Base-by-base conservation (phyloP, 2,888 invertebrate species). In the Trissonchulus latispiculum region DNA sequence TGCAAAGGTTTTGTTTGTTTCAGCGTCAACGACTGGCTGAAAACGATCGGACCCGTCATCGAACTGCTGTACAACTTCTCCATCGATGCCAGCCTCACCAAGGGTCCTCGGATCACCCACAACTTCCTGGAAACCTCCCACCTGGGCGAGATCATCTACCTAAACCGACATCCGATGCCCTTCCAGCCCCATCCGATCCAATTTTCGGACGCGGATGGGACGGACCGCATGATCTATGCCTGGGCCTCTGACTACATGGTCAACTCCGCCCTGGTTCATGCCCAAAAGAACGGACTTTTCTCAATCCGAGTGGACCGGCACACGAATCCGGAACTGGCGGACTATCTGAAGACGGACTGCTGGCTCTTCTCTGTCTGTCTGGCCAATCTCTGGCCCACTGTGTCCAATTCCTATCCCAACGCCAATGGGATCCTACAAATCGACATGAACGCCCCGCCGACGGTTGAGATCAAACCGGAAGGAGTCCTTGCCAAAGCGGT, bases 231-330 rank as follows among this genome's bases (percentile, higher is more conserved):
- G 66, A 28, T 64, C 28, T 64, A 64, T 64, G 66, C 66, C 35
- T 64, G 66, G 66, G 66, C 32, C 31, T 64, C 66, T 29, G 32
- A 64, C 15, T 64, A 64, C 28, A 64, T 64, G 32, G 28, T 64
- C 35, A 64, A 64, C 28, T 64, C 66, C 8, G 66, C 66, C 15
- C 28, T 64, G 66, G 8, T 15, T 64, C 35, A 64, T 28, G 8
- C 66, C 8, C 66, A 64, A 8, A 33, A 15, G 66, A 64, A 33
- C n/a, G 32, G 66, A 15, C 66, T 64, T 15, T 64, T 64, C 28
- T 33, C 32, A 8, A 64, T 64, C n/a, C 31, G 18, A 32, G 66
- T 64, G 31, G 66, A 64, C 66, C 8, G 28, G 28, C 8, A 64
- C 31, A 29, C 8, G 35, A 32, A 32, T n/a, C 66, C 66, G 35